These are phyloP conservation scores for Amazonetta brasiliensis DNA, from an alignment of 2,797 vertebrate genomes.

Conservation along the genomic window DNA sequence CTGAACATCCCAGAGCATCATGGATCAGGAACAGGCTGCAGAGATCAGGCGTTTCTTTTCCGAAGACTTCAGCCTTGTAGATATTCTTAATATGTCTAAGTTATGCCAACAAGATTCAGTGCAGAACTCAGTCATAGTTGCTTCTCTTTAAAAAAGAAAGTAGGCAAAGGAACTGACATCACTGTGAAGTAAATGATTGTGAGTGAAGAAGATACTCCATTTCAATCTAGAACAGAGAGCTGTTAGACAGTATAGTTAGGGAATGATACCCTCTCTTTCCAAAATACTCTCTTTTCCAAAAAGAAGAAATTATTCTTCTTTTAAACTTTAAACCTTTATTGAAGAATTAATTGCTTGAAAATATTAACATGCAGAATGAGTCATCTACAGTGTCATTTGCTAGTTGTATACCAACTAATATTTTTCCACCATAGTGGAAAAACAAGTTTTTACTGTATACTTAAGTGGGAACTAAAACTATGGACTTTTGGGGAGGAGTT, in stretches of 20 bases:
- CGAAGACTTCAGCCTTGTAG: neutral
- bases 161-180: neutral
- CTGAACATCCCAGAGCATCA: neutral
- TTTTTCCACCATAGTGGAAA: neutral
- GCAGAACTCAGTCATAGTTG: neutral
- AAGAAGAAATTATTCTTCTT: neutral
- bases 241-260: neutral
- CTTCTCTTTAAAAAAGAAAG: neutral
- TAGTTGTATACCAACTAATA: neutral
- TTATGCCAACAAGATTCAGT: neutral
- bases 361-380: neutral
- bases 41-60: neutral
- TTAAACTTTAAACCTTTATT: neutral
- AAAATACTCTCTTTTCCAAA: too few species aligned
- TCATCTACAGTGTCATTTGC: neutral
- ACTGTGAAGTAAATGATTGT: neutral
- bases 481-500: neutral
- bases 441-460: neutral
- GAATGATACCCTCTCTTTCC: neutral
- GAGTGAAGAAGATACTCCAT: neutral
- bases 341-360: neutral
- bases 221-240: constrained; percentile 4
- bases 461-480: neutral
- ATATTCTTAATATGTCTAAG: neutral
- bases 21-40: fast-evolving